Conservation (phyloP, 2,797 vertebrate species). For the Thamnophis elegans region DNA sequence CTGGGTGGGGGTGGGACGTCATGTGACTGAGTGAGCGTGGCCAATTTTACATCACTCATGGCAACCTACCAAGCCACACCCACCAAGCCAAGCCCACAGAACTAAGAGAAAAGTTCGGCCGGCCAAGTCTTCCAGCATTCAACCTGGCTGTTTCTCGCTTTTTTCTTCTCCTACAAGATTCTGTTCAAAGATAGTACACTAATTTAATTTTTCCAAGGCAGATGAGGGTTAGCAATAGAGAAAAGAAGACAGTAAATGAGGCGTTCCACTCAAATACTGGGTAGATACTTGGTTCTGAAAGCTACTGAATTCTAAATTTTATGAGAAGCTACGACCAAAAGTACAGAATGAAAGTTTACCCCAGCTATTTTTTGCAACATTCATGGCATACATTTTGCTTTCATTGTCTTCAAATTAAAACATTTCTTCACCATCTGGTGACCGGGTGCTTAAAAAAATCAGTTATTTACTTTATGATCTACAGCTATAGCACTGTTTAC, state of each 20-base stretch:
- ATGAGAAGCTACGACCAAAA: constrained; percentile 42
- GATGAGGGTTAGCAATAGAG: constrained; percentile 8
- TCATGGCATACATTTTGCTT: constrained; percentile 52
- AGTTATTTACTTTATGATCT: constrained; percentile 76
- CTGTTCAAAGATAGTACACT: background rate
- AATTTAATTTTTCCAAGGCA: background rate
- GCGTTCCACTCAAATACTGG: background rate
- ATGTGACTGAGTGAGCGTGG: too few relatives aligned
- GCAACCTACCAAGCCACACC: too few relatives aligned
- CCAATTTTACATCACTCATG: too few relatives aligned
- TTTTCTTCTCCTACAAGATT: background rate
- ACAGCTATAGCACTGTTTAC: constrained; percentile 70
- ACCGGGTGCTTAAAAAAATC: constrained; percentile 55
- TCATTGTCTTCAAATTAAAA: constrained; percentile 53
- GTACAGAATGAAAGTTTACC: constrained; percentile 46
- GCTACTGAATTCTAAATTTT: background rate
- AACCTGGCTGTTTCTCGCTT: too few relatives aligned
- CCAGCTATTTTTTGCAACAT: constrained; percentile 40
- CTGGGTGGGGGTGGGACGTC: too few relatives aligned
- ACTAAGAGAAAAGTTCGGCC: too few relatives aligned
- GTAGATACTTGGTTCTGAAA: background rate
- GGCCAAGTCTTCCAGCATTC: too few relatives aligned
- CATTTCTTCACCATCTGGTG: constrained; percentile 74
- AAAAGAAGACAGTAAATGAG: background rate
- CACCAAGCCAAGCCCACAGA: too few relatives aligned